Conservation (phyloP, 1,140 invertebrate species). For the Musca domestica region DNA sequence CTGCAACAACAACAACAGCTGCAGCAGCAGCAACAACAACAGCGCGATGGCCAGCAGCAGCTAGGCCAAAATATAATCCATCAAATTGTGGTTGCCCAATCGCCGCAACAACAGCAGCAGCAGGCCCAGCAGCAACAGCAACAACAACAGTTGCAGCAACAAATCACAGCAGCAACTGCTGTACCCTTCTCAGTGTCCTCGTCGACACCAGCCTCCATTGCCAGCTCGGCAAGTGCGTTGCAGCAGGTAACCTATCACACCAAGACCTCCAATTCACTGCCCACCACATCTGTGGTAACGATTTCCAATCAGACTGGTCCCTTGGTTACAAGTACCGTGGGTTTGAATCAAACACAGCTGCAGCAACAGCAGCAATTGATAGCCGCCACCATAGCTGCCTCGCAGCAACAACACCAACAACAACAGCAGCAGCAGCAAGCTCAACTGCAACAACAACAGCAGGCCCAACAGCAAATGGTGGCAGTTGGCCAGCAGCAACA, state of each 20-base stretch:
- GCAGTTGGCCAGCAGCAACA: constrained; percentile 29
- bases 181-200: constrained; percentile 55
- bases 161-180: constrained; percentile 41
- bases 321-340: constrained; percentile 36
- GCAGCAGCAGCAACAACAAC: constrained; percentile 37
- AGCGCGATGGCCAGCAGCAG: constrained; percentile 39
- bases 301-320: constrained; percentile 47
- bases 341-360: constrained; percentile 24
- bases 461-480: neutral
- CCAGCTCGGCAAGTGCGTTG: constrained; percentile 38
- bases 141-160: constrained; percentile 43
- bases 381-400: constrained; percentile 32
- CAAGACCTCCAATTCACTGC: constrained; percentile 30
- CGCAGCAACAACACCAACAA: constrained; percentile 37
- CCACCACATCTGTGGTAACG: constrained; percentile 42
- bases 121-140: constrained; percentile 49
- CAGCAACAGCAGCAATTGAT: constrained; percentile 27
- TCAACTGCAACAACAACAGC: constrained; percentile 18
- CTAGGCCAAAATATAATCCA: constrained; percentile 45
- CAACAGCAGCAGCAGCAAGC: constrained; percentile 35
- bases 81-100: constrained; percentile 46
- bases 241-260: constrained; percentile 27
- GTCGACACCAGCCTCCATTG: constrained; percentile 52
- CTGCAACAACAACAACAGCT: constrained; percentile 29
- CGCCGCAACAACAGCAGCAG: constrained; percentile 34